phyloP scores from a whole-genome alignment of 2,797 vertebrate genomes.

The Molossus molossus region DNA sequence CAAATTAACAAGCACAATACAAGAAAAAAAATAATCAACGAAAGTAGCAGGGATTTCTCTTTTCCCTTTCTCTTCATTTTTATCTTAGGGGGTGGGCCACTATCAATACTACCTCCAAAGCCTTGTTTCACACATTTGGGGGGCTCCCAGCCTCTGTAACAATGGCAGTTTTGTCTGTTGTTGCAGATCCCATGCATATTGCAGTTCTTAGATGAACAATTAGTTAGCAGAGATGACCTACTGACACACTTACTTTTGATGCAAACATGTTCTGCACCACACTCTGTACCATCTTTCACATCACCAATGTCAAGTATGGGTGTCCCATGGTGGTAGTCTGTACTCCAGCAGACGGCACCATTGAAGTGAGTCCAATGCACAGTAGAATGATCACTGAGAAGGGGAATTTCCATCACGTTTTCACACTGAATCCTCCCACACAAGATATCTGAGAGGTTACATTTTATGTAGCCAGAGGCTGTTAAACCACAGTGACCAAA shows the following conservation, averaged over 20 bases:
- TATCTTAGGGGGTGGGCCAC: slow-evolving; percentile 55
- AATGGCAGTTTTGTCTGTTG: slow-evolving; percentile 76
- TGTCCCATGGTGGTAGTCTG: no score
- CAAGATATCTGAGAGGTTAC: no score
- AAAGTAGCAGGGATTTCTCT: neutral
- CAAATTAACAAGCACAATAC: neutral
- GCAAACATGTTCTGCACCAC: no score
- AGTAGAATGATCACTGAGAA: no score
- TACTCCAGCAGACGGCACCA: no score
- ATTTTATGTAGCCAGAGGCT: neutral
- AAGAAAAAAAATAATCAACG: neutral
- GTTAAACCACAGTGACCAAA: slow-evolving; percentile 85
- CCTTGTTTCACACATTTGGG: neutral
- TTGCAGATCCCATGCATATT: slow-evolving; percentile 60
- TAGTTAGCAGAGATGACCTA: neutral
- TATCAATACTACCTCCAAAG: slow-evolving; percentile 71
- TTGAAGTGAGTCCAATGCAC: no score
- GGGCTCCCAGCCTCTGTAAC: slow-evolving; percentile 7
- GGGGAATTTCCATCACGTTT: no score
- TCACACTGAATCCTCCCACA: no score
- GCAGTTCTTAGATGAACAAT: neutral
- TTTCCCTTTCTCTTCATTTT: neutral
- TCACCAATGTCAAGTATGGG: no score
- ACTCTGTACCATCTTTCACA: no score
- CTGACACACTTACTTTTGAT: no score